Evolutionary conservation across 2,113 vertebrate genomes (phyloP), one percentile per base, ranked within the genome.

Genomic region (Neotoma lepida): DNA sequence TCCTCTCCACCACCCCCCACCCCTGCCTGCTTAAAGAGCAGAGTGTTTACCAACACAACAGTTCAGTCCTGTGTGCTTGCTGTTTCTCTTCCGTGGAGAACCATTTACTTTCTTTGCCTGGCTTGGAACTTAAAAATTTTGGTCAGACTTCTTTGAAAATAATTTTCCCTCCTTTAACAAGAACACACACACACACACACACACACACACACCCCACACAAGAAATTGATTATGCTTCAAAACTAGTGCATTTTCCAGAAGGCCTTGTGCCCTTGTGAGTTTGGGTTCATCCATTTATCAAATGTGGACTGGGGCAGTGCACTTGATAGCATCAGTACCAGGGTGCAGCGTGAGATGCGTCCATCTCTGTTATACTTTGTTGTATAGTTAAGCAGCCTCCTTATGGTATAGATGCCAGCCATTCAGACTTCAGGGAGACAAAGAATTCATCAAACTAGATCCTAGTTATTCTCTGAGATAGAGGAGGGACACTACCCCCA

Each of bases 61-160:
- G 14, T 64, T 61, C 74, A 33, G 71, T 90, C 61, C 24, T 49
- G 24, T 54, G 46, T 78, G 24, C 30, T 88, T 88, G 87, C 81
- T 58, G 91, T 85, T 80, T 63, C 22, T 64, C 88, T 78, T 90
- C 17, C 2, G 20, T 70, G 51, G 73, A 89, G 63, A 82, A 44
- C 66, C 71, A 12, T 80, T 88, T 84, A 22, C 6, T 56, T 90
- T 88, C 26, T 74, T 76, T 33, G 71, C 41, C 78, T 84, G 90
- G 30, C 41, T 93, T 96, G 63, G 15, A 89, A 94, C 63, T 88
- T 63, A 61, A 64, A 92, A 54, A 13, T 77, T 88, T 91, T 66
- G 54, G 86, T 85, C 66, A 78, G 6, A 89, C 95, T 90, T 66
- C 58, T 78, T 95, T 91, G 66, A 77, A 87, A 93, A 46, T 76